Conservation (phyloP, 1,140 invertebrate species). For the Tribolium castaneum region DNA sequence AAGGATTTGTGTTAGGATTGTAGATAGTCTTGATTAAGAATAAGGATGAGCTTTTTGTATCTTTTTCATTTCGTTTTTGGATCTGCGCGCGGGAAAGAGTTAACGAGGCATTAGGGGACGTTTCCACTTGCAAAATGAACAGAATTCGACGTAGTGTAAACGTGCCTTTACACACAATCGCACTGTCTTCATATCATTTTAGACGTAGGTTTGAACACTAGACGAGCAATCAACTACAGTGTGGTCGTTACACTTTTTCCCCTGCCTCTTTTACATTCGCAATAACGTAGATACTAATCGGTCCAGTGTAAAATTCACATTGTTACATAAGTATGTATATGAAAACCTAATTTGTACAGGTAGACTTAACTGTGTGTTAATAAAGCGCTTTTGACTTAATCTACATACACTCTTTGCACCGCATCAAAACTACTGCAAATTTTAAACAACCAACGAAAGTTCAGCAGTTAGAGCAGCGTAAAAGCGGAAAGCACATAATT, state of each 20-base stretch:
- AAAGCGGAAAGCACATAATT: no score
- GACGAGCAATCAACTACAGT: conserved; percentile 29
- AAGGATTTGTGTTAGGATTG: conserved; percentile 57
- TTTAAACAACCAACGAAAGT: background rate
- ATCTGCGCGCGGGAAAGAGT: conserved; percentile 35
- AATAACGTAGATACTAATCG: conserved; percentile 60
- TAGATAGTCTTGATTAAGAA: conserved; percentile 50
- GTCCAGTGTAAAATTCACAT: conserved; percentile 64
- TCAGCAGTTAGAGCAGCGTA: no score
- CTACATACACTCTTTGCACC: no score
- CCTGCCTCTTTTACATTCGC: conserved; percentile 37
- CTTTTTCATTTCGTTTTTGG: conserved; percentile 46
- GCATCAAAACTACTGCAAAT: background rate
- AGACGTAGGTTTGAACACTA: conserved; percentile 16
- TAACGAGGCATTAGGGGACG: conserved; percentile 32
- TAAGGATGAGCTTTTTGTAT: conserved; percentile 50
- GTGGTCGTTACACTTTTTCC: conserved; percentile 36
- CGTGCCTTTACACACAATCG: conserved; percentile 31
- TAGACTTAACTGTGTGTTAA: conserved; percentile 64
- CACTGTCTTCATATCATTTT: conserved; percentile 33
- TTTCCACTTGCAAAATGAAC: conserved; percentile 17
- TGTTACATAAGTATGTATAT: conserved; percentile 63
- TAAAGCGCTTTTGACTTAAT: conserved; percentile 62
- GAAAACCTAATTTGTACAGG: conserved; percentile 63
- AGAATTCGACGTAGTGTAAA: conserved; percentile 18